phyloP scores from a whole-genome alignment of 2,888 invertebrate genomes.

The Minunthozetes semirufus region DNA sequence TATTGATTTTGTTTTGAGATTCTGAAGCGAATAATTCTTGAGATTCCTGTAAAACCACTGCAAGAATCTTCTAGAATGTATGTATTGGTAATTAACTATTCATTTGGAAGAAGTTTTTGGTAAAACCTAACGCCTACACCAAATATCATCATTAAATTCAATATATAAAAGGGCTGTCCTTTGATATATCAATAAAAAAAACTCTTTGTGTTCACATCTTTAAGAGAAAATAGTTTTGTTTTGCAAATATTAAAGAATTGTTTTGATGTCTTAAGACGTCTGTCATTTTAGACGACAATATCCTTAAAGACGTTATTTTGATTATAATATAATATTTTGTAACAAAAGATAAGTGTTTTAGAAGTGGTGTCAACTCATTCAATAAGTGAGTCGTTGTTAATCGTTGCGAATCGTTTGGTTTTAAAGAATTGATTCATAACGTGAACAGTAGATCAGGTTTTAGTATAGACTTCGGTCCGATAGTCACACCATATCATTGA shows the following conservation, averaged over 20 bases:
- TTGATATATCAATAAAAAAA: no score
- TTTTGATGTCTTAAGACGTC: not conserved
- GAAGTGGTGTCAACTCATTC: not conserved
- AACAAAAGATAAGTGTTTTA: not conserved
- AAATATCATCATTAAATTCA: no score
- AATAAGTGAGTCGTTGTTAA: constrained; percentile 1
- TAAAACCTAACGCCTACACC: no score
- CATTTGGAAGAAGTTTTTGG: no score
- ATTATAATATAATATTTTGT: not conserved
- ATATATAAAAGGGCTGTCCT: no score
- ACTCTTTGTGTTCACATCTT: no score
- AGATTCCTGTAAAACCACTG: no score
- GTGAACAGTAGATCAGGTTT: not conserved
- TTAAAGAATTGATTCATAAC: not conserved
- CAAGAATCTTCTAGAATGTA: no score
- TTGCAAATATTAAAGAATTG: not conserved
- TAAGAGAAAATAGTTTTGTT: no score
- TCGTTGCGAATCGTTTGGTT: constrained; percentile 23
- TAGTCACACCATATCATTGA: not conserved
- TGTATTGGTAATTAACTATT: no score
- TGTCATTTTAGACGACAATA: no score
- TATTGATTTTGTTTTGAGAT: not conserved
- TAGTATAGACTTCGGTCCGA: not conserved
- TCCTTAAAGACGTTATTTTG: not conserved
- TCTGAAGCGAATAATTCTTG: not conserved